phyloP scores from a whole-genome alignment of 1,140 invertebrate species.

The Epicauta chinensis region DNA sequence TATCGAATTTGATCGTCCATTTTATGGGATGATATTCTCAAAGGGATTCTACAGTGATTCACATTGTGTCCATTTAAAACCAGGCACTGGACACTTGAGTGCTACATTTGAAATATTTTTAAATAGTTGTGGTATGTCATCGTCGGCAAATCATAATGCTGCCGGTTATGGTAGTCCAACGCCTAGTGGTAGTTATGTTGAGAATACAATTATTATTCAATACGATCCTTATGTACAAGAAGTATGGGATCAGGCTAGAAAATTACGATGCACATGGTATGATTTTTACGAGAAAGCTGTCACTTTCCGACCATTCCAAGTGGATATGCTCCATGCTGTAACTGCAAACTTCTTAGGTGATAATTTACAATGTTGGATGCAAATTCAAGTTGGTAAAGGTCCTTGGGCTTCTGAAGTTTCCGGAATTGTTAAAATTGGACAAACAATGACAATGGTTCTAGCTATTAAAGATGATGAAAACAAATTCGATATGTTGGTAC shows the following conservation, averaged over 20 bases:
- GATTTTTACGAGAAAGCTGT: conserved; percentile 93
- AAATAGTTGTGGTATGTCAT: conserved; percentile 86
- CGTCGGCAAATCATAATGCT: conserved; percentile 77
- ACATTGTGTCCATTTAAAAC: conserved; percentile 85
- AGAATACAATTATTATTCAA: conserved; percentile 92
- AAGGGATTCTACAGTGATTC: conserved; percentile 87
- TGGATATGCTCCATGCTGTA: conserved; percentile 89
- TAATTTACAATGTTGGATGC: conserved; percentile 95
- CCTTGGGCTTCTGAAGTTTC: conserved; percentile 93
- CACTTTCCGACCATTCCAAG: conserved; percentile 88
- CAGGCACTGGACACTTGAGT: conserved; percentile 80
- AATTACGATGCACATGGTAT: conserved; percentile 88
- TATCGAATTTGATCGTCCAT: conserved; percentile 90
- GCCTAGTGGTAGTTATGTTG: conserved; percentile 84
- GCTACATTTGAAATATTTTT: conserved; percentile 89
- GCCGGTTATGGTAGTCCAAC: conserved; percentile 70
- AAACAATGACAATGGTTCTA: conserved; percentile 94
- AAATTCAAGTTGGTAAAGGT: conserved; percentile 90
- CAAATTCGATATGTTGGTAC: conserved; percentile 91
- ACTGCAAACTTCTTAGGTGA: conserved; percentile 92
- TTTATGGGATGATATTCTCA: conserved; percentile 94
- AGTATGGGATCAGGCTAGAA: conserved; percentile 79
- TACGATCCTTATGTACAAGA: conserved; percentile 93
- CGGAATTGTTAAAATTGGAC: conserved; percentile 91
- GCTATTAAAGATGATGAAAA: conserved; percentile 94